phyloP scores from a whole-genome alignment of 2,797 vertebrate genomes.

The Rhinophrynus dorsalis region DNA sequence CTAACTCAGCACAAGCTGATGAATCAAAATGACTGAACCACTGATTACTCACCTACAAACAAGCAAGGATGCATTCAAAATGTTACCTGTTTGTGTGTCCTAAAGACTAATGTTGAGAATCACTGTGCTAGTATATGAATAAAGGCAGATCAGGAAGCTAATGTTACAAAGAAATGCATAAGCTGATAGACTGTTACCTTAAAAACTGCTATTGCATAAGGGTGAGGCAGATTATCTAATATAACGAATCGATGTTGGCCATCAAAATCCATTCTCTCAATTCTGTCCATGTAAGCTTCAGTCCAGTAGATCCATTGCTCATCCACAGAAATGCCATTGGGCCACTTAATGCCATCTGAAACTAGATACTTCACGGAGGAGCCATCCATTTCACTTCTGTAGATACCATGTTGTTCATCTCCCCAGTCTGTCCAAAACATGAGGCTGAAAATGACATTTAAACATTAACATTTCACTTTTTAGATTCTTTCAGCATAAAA shows the following conservation, averaged over 20 bases:
- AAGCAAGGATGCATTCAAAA: no score
- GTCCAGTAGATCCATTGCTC: slow-evolving; percentile 97
- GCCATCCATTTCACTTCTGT: slow-evolving; percentile 91
- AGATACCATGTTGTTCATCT: slow-evolving; percentile 84
- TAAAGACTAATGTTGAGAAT: no score
- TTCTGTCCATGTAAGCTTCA: slow-evolving; percentile 93
- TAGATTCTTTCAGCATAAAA: no score
- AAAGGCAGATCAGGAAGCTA: no score
- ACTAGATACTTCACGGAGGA: slow-evolving; percentile 77
- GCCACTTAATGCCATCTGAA: slow-evolving; percentile 90
- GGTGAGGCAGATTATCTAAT: slow-evolving; percentile 90
- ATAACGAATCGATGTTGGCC: slow-evolving; percentile 84
- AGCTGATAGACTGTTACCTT: no score
- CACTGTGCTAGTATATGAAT: no score
- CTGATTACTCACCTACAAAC: no score
- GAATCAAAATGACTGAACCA: no score
- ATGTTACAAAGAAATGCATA: no score
- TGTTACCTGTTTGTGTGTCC: no score
- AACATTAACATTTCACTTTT: no score
- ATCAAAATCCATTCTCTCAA: slow-evolving; percentile 83
- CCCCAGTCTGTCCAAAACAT: slow-evolving; percentile 99
- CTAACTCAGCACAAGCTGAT: no score
- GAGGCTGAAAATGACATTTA: slow-evolving; percentile 71
- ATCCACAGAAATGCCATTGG: slow-evolving; percentile 91
- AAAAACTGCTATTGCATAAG: slow-evolving; percentile 94